A percentile compares a stretch with the other conserved stretches of the same genome.
Evolutionary conservation across 1,140 invertebrate species (phyloP).

Genomic region (Campoletis sonorensis): DNA sequence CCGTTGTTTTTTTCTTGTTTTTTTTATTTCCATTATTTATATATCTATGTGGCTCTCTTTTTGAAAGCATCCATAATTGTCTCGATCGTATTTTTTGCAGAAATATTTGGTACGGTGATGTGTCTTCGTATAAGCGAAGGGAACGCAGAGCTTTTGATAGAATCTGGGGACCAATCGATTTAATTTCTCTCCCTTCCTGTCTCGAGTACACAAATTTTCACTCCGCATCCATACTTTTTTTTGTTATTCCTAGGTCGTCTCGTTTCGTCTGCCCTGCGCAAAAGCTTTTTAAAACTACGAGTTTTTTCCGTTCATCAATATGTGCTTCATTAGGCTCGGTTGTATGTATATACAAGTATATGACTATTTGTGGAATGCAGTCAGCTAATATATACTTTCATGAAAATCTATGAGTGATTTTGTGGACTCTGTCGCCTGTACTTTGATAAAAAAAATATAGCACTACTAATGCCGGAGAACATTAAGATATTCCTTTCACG

Average conservation of each 20-base stretch:
- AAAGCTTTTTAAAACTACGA: background rate
- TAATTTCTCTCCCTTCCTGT: too few species aligned
- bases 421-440: too few species aligned
- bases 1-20: background rate
- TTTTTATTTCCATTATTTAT: too few species aligned
- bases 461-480: too few species aligned
- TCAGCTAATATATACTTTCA: too few species aligned
- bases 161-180: background rate
- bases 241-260: background rate
- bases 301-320: background rate
- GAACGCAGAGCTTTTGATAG: constrained; percentile 26
- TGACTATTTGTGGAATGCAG: too few species aligned
- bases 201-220: background rate
- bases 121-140: background rate
- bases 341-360: too few species aligned
- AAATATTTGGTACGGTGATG: background rate
- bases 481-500: too few species aligned
- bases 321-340: too few species aligned
- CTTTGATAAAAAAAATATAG: too few species aligned
- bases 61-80: too few species aligned
- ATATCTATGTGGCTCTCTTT: background rate
- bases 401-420: too few species aligned
- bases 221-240: background rate
- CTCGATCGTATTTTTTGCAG: background rate
- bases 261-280: background rate